These are phyloP conservation scores for Thereva nobilitata DNA, from an alignment of 2,888 invertebrate species.

Conservation along the genomic window DNA sequence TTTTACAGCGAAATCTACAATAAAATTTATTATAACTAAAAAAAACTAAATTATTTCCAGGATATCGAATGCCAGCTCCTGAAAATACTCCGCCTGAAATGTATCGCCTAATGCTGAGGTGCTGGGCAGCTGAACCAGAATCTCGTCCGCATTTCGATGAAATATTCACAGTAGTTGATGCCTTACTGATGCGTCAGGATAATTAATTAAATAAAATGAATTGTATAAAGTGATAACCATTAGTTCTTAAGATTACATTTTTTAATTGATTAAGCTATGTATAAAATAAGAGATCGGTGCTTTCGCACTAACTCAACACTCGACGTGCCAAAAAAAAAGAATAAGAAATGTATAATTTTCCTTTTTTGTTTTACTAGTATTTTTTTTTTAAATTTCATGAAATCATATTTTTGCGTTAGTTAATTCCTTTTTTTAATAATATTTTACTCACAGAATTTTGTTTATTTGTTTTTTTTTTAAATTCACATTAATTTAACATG, in stretches of 20 bases:
- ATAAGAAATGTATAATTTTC: not conserved
- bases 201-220: constrained; percentile 4
- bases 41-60: constrained; percentile 59
- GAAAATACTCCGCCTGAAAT: constrained; percentile 86
- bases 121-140: constrained; percentile 93
- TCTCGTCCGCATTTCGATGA: constrained; percentile 91
- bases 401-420: not conserved
- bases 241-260: not conserved
- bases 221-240: constrained; percentile 23
- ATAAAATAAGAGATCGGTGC: constrained; percentile 3
- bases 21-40: not conserved
- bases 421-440: too few relatives aligned
- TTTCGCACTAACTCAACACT: constrained; percentile 23
- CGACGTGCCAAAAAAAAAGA: constrained; percentile 35
- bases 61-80: constrained; percentile 91
- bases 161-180: constrained; percentile 78
- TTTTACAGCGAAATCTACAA: not conserved
- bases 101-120: constrained; percentile 86
- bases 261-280: not conserved
- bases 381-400: not conserved
- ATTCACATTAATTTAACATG: not conserved
- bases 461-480: not conserved
- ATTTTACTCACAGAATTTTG: not conserved
- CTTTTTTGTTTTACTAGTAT: constrained; percentile 12
- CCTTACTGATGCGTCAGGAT: constrained; percentile 56